phyloP scores from a whole-genome alignment of 1,140 invertebrate species.

The Danaus melanippus region DNA sequence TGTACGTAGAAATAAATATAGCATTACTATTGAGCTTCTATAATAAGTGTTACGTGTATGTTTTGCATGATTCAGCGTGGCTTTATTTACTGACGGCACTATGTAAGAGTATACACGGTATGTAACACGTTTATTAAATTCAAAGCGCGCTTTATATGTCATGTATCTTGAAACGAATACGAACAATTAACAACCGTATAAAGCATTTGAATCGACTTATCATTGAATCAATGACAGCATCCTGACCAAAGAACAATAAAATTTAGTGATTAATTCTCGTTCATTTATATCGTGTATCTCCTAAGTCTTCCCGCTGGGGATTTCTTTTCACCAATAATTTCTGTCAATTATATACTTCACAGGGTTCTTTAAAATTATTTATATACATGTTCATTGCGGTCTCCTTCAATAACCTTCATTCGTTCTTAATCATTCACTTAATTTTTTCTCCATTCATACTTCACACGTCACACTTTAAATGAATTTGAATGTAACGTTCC shows the following conservation, averaged over 20 bases:
- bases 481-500: slow-evolving; percentile 10
- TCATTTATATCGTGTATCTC: slow-evolving; percentile 5
- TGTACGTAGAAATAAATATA: slow-evolving; percentile 53
- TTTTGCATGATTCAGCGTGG: slow-evolving; percentile 22
- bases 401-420: slow-evolving; percentile 14
- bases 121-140: slow-evolving; percentile 37
- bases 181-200: neutral
- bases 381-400: slow-evolving; percentile 50
- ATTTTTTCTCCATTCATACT: neutral
- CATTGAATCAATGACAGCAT: slow-evolving; percentile 9
- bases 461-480: slow-evolving; percentile 6
- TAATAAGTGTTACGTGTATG: slow-evolving; percentile 30
- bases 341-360: slow-evolving; percentile 62
- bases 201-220: neutral
- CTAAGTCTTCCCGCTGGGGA: slow-evolving; percentile 14
- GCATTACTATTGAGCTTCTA: slow-evolving; percentile 50
- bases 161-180: neutral
- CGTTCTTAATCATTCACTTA: neutral
- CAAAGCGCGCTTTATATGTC: slow-evolving; percentile 48
- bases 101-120: slow-evolving; percentile 22
- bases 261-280: slow-evolving; percentile 4
- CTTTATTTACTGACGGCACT: slow-evolving; percentile 21
- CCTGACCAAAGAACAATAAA: slow-evolving; percentile 20
- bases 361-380: slow-evolving; percentile 55
- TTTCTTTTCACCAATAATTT: slow-evolving; percentile 59